A percentile compares a stretch with the other conserved stretches of the same genome.
Evolutionary conservation across 2,797 vertebrate genomes (phyloP).

Genomic region (Okamejei kenojei): DNA sequence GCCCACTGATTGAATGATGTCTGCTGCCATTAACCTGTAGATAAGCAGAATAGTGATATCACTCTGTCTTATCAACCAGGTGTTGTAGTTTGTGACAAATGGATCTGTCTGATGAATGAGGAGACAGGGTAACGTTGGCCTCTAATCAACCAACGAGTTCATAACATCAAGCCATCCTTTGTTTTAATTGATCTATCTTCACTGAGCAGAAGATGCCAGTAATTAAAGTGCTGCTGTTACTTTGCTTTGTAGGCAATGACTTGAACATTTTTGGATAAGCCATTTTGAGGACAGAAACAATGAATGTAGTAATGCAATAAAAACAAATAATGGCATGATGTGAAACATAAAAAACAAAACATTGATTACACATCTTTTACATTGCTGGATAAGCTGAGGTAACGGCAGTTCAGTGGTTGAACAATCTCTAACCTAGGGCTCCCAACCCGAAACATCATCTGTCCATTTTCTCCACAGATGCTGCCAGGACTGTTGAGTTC

Average conservation of each 20-base stretch:
- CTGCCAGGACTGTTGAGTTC: too few species aligned
- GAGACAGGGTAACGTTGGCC: not conserved
- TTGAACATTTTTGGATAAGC: not conserved
- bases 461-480: too few species aligned
- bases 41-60: not conserved
- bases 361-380: not conserved
- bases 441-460: too few species aligned
- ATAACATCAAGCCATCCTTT: not conserved
- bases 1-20: not conserved
- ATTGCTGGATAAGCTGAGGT: not conserved
- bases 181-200: not conserved
- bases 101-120: not conserved
- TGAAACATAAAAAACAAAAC: not conserved
- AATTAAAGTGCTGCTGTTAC: not conserved
- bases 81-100: not conserved
- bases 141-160: not conserved
- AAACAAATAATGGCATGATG: not conserved
- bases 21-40: not conserved
- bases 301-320: not conserved
- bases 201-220: too few species aligned
- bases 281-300: not conserved
- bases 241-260: not conserved
- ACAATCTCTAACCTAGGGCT: not conserved
- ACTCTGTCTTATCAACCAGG: not conserved
- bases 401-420: not conserved